Evolutionary conservation across 2,888 invertebrate species (phyloP), one percentile per base, ranked within the genome.

Genomic region (Oscheius sp.): DNA sequence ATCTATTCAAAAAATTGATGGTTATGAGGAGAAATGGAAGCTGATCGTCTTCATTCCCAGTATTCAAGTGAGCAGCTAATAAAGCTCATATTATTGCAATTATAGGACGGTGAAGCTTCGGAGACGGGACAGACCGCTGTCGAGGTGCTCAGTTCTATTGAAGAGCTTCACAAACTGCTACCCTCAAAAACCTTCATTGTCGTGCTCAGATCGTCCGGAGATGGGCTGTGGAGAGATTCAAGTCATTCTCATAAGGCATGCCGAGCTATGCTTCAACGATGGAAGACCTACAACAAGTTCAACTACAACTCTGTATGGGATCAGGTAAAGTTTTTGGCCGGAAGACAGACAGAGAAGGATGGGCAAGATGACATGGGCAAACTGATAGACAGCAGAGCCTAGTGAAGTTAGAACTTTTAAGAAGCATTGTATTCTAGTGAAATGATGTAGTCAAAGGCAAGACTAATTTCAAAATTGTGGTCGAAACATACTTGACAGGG

Each of bases 111-210:
- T 29, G 80, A 78, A 59, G 82, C 81, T 5, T 81, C 81, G 0
- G 84, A 84, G 63, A 83, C 84, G 0, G 84, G 83, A 3, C 84
- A 84, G 51, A 79, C 83, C 0, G 84, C 84, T 5, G 79, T 84
- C 9, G 84, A 84, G 73, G 84, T 84, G 9, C 77, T 84, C 7
- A 76, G 77, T 9, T 79, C 78, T 1, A 79, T 84, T 37, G 80
- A 84, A 50, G 79, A 81, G 62, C 62, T 84, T 29, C 57, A 74
- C 60, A 53, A 57, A 42, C 58, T 66, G 21, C 29, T 74, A 7
- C 74, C 74, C 4, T n/a, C 55, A 10, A 81, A 77, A 37, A 84
- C 84, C n/a, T 75, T 84, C 53, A 73, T 84, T 9, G 79, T 83
- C 9, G 81, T 83, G 0, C 48, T 84, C 13, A 73, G 79, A 29